Evolutionary conservation across 2,113 vertebrate species (phyloP).

Genomic region (Pluvianellus socialis): DNA sequence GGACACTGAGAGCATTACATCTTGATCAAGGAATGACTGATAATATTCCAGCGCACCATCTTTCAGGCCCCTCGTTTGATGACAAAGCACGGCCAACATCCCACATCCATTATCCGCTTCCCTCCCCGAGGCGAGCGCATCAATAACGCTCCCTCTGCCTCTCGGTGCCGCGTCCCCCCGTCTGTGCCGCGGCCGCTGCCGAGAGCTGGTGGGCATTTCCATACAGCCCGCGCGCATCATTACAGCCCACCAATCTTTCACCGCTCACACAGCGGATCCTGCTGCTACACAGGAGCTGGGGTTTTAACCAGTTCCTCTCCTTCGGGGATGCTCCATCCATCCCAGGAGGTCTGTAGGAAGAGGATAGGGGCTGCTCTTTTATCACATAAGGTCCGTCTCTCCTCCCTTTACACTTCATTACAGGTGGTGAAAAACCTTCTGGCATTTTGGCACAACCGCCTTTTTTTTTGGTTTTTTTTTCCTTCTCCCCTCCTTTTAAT

Average conservation of each 20-base stretch:
- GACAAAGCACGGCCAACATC: slow-evolving; percentile 88
- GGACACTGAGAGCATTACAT: slow-evolving; percentile 80
- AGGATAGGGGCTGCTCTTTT: accelerated
- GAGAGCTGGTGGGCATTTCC: slow-evolving; percentile 76
- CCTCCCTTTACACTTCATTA: background rate
- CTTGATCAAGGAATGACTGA: slow-evolving; percentile 99
- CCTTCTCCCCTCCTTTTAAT: slow-evolving; percentile 16
- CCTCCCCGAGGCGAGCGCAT: slow-evolving; percentile 92
- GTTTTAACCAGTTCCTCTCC: slow-evolving; percentile 66
- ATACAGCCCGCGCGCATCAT: slow-evolving; percentile 71
- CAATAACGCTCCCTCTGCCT: slow-evolving; percentile 86
- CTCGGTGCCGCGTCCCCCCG: slow-evolving; percentile 51
- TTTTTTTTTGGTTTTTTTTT: background rate
- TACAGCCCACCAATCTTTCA: slow-evolving; percentile 77
- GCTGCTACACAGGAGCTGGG: slow-evolving; percentile 4
- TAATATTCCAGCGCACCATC: slow-evolving; percentile 89
- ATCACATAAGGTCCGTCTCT: accelerated
- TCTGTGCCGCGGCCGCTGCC: slow-evolving; percentile 58
- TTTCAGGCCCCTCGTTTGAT: slow-evolving; percentile 96
- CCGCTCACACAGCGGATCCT: slow-evolving; percentile 39
- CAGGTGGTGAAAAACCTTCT: background rate
- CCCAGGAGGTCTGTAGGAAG: background rate
- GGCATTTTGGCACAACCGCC: background rate
- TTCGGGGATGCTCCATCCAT: background rate
- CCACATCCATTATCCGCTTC: slow-evolving; percentile 91